Evolutionary conservation across 2,888 invertebrate species (phyloP).

Genomic region (Rhagophthalmus giganteus): DNA sequence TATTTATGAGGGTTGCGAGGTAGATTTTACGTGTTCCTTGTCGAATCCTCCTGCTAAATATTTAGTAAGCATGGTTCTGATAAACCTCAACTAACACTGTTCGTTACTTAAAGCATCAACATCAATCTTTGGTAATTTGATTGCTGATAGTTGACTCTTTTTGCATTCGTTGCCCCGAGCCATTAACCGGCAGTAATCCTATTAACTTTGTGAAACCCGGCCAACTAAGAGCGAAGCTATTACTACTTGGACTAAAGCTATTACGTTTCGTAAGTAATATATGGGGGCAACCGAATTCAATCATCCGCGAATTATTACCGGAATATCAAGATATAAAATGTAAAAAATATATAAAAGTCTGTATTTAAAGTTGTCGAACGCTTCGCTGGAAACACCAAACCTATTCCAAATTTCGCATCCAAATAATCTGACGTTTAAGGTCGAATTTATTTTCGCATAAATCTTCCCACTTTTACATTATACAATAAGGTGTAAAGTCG

Average conservation of each 20-base stretch:
- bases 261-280: slow-evolving; percentile 23
- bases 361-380: no score
- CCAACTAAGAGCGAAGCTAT: slow-evolving; percentile 29
- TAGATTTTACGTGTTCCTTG: no score
- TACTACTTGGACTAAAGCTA: slow-evolving; percentile 25
- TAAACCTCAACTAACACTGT: slow-evolving; percentile 9
- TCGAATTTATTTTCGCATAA: no score
- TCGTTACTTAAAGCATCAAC: slow-evolving; percentile 10
- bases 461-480: no score
- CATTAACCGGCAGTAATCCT: slow-evolving; percentile 29
- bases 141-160: slow-evolving; percentile 26
- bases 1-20: no score
- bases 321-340: slow-evolving; percentile 21
- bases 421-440: no score
- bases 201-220: slow-evolving; percentile 29
- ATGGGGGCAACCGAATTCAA: slow-evolving; percentile 25
- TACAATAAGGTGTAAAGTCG: no score
- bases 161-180: slow-evolving; percentile 24
- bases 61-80: no score
- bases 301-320: slow-evolving; percentile 20
- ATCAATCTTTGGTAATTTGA: slow-evolving; percentile 28
- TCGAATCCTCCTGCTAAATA: no score
- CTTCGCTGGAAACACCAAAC: no score
- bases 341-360: no score
- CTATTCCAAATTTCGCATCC: no score